Conservation (phyloP, 92 coral and sea anemone genomes). For the Bergia sp. region DNA sequence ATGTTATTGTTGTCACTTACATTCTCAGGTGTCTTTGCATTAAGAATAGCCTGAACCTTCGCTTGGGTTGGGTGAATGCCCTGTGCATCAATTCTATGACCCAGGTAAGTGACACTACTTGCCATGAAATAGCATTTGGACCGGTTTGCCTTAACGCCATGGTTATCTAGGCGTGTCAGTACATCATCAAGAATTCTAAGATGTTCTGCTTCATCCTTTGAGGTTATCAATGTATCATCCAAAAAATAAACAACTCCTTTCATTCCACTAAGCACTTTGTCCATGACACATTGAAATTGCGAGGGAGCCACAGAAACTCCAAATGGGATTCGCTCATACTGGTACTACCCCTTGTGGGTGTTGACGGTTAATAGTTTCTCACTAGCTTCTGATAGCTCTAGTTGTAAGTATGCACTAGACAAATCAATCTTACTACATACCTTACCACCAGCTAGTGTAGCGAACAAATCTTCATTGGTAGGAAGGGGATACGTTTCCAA, state of each 20-base stretch:
- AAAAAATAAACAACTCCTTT: too few relatives aligned
- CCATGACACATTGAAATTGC: neutral
- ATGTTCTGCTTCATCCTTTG: neutral
- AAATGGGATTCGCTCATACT: constrained; percentile 4
- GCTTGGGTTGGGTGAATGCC: neutral
- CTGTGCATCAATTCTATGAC: neutral
- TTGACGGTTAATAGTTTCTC: neutral
- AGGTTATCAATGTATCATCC: neutral
- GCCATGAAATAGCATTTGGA: constrained; percentile 9
- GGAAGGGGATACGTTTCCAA: too few relatives aligned
- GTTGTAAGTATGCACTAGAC: neutral
- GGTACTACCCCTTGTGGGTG: neutral
- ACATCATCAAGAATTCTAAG: too few relatives aligned
- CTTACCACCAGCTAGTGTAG: too few relatives aligned
- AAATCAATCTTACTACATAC: too few relatives aligned
- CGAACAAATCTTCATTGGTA: too few relatives aligned
- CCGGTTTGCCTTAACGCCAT: neutral
- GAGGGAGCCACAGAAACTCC: constrained; percentile 7
- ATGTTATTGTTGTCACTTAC: neutral
- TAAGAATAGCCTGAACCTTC: neutral
- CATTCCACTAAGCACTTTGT: too few relatives aligned
- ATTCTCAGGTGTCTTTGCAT: neutral
- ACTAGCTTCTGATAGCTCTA: neutral
- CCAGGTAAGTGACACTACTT: neutral
- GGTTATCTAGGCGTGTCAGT: neutral